These are phyloP conservation scores for Craterocephalus amniculus DNA, from an alignment of 2,797 vertebrate genomes.

Conservation along the genomic window DNA sequence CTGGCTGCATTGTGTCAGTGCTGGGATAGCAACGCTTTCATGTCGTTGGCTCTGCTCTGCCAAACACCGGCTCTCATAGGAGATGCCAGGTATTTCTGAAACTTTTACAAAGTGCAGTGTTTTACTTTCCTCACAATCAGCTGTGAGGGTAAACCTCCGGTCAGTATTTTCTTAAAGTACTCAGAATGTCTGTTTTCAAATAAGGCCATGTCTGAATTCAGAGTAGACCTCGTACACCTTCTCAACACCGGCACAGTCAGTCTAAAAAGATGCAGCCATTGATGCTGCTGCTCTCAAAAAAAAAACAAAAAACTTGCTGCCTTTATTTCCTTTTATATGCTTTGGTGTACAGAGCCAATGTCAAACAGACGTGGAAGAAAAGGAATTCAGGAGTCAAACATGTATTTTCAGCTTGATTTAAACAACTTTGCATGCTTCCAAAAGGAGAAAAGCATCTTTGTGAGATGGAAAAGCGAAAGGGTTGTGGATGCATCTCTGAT, in stretches of 20 bases:
- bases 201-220: background rate
- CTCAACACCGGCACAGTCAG: background rate
- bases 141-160: conserved; percentile 1
- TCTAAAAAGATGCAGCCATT: background rate
- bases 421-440: conserved; percentile 1
- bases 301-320: no score
- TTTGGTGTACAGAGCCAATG: conserved; percentile 4
- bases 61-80: background rate
- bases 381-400: background rate
- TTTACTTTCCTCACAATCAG: background rate
- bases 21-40: background rate
- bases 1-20: background rate
- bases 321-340: background rate
- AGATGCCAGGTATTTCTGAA: background rate
- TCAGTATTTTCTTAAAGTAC: background rate
- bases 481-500: background rate
- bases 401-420: background rate
- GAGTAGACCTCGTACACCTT: background rate
- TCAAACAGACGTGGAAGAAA: background rate
- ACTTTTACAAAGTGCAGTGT: background rate
- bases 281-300: background rate
- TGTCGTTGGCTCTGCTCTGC: conserved; percentile 14
- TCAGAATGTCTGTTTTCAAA: background rate
- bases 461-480: background rate
- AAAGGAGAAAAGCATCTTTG: background rate